phyloP scores from a whole-genome alignment of 1,140 invertebrate species.

The Periplaneta americana region DNA sequence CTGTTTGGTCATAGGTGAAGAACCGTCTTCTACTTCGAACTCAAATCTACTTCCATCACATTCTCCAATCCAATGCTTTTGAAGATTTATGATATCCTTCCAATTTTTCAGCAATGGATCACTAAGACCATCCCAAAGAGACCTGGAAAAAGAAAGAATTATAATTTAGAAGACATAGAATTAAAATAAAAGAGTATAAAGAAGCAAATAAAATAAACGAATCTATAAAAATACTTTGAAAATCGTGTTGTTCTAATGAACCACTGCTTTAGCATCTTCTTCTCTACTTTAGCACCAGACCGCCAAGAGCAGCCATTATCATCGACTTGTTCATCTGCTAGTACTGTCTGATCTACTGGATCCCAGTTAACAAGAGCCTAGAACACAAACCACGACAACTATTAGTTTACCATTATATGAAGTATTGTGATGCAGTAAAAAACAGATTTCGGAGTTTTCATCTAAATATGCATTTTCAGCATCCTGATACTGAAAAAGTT shows the following conservation, averaged over 20 bases:
- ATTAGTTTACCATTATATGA: too few species aligned
- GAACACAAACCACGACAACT: too few species aligned
- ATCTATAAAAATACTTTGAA: constrained; percentile 59
- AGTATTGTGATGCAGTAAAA: too few species aligned
- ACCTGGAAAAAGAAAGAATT: constrained; percentile 29
- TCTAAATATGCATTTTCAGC: too few species aligned
- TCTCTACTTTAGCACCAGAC: constrained; percentile 93
- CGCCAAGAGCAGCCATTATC: constrained; percentile 89
- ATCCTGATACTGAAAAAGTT: too few species aligned
- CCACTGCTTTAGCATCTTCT: constrained; percentile 88
- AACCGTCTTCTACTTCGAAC: constrained; percentile 52
- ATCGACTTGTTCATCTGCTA: constrained; percentile 98
- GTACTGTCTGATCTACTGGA: constrained; percentile 93
- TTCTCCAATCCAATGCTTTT: constrained; percentile 94
- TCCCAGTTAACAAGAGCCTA: constrained; percentile 96
- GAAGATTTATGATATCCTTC: constrained; percentile 83
- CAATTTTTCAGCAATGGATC: constrained; percentile 64
- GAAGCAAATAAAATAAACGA: constrained; percentile 8
- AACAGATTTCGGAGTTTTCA: too few species aligned
- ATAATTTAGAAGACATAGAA: neutral
- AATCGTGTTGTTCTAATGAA: constrained; percentile 89
- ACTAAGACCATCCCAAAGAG: constrained; percentile 63
- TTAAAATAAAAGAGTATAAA: neutral
- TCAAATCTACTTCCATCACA: constrained; percentile 77
- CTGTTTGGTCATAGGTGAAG: constrained; percentile 32